A percentile compares a stretch with the other conserved stretches of the same genome.
These are phyloP conservation scores for Megalonaias nervosa DNA, from an alignment of 1,140 invertebrate species.

Conservation along the genomic window DNA sequence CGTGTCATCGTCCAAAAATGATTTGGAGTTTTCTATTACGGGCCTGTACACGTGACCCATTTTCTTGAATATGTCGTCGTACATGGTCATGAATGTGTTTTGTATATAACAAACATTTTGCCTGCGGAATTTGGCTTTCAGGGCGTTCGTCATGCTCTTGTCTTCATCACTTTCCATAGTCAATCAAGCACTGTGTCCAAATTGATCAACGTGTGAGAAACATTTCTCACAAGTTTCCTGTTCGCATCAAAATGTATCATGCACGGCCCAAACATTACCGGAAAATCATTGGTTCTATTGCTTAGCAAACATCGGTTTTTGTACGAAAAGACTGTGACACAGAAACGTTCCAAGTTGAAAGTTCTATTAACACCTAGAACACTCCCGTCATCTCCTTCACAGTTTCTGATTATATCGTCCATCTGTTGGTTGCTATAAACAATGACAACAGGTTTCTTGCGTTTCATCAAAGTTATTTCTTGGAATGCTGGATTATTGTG, in stretches of 20 bases:
- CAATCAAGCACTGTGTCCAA: no score
- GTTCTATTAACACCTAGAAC: slow-evolving; percentile 13
- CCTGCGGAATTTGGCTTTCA: no score
- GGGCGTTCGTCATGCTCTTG: no score
- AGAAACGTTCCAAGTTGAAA: slow-evolving; percentile 1
- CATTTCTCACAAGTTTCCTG: slow-evolving; percentile 1
- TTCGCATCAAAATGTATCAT: slow-evolving; percentile 11
- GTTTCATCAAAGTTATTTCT: slow-evolving; percentile 2
- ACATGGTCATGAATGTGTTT: no score
- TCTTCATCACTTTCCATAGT: no score
- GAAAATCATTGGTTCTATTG: slow-evolving; percentile 4
- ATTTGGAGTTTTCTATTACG: no score
- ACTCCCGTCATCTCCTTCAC: neutral
- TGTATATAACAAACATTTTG: no score
- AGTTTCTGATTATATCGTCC: slow-evolving; percentile 7
- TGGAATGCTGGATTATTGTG: slow-evolving; percentile 4
- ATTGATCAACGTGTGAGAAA: neutral
- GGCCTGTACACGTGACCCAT: no score
- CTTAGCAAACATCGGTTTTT: slow-evolving; percentile 7
- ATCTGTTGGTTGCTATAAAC: slow-evolving; percentile 3
- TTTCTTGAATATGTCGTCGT: no score
- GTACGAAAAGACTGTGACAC: slow-evolving; percentile 2
- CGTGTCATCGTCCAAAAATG: no score
- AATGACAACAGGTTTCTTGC: neutral
- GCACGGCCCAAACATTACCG: neutral